Base-by-base conservation (phyloP, 2,888 invertebrate genomes). In the Steinernema scapterisci region DNA sequence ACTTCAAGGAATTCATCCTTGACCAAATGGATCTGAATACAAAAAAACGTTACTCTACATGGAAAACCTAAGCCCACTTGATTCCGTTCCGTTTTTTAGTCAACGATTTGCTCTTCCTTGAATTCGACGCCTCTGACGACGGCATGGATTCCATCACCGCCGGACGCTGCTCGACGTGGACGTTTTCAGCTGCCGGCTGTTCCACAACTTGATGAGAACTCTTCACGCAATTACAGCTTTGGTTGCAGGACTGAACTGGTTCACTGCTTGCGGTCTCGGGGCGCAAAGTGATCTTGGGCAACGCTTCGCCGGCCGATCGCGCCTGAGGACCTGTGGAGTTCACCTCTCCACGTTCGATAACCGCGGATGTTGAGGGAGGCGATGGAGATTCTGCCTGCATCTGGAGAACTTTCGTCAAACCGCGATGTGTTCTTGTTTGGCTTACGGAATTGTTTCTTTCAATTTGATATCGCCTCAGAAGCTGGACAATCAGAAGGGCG, bases 401-500 rank as follows among this genome's bases (percentile, higher is more conserved):
- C 44, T 71, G 31, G 21, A 56, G 46, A 16, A 16, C 48, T 23
- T 6, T 19, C 25, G 9, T 70, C 27, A 13, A 9, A 19, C 16
- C 27, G n/a, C n/a, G 70, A 16, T 63, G 19, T 44, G 16, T 44
- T 44, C 13, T n/a, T n/a, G n/a, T n/a, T n/a, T n/a, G n/a, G n/a
- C 27, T 63, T 31, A 63, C 63, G 11, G 63, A 27, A 16, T 27
- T 25, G 38, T 75, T 72, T 43, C 81, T 72, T 76, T 84, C 84
- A 52, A 81, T 73, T 43, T 86, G 84, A 73, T 82, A 86, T 27
- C 81, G 79, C 25, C 83, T 80, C 46, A 87, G 74, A 21, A 87
- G 77, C 11, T 84, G 84, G 0, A 87, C 85, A 38, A 87, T 85
- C 27, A 87, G 78, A 5, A 87, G 77, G 23, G 87, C 84, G 6